Evolutionary conservation across 2,113 vertebrate species (phyloP).

Genomic region (Pygoscelis antarcticus): DNA sequence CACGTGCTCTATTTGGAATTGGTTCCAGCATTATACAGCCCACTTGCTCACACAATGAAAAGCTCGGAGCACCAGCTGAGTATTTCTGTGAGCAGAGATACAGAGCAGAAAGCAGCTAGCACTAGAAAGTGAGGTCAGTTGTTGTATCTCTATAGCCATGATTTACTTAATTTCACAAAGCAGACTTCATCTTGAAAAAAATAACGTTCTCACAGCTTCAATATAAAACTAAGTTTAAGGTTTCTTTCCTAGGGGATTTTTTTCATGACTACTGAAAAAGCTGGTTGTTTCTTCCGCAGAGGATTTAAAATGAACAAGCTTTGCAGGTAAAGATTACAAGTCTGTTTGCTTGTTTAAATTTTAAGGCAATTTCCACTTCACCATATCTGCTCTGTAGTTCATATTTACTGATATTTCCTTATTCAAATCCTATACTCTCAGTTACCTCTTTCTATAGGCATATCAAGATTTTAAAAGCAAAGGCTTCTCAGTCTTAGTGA

Average conservation of each 20-base stretch:
- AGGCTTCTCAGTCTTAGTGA: background rate
- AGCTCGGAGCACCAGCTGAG: rapidly evolving
- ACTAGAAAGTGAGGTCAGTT: background rate
- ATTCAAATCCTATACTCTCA: background rate
- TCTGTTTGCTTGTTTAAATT: background rate
- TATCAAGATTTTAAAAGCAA: background rate
- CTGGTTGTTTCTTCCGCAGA: background rate
- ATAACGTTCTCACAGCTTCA: background rate
- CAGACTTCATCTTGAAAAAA: background rate
- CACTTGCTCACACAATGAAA: background rate
- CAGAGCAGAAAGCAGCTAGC: background rate
- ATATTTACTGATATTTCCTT: background rate
- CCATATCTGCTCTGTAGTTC: background rate
- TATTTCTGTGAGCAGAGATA: background rate
- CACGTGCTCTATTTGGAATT: background rate
- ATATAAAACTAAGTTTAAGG: background rate
- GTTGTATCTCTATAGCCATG: background rate
- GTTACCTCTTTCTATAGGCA: background rate
- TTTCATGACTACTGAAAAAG: background rate
- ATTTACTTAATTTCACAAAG: background rate
- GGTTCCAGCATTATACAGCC: background rate
- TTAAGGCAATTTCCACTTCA: background rate
- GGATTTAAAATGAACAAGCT: background rate
- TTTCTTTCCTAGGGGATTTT: background rate
- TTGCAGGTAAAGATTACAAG: background rate